These are phyloP conservation scores for Epizoanthus rinbou DNA, from an alignment of 92 coral and sea anemone species.

Conservation along the genomic window DNA sequence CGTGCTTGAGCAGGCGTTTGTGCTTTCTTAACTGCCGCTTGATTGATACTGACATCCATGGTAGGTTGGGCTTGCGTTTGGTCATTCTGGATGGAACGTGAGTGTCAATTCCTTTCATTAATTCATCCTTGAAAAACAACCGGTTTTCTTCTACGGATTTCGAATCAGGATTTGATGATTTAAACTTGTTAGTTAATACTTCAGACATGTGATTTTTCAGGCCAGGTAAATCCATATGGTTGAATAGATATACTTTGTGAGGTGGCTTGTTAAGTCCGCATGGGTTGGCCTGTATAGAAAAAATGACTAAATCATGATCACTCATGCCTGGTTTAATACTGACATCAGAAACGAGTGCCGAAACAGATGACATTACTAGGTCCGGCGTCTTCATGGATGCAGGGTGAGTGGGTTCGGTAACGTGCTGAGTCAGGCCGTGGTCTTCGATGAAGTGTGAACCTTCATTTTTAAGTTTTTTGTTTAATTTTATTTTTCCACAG, in stretches of 20 bases:
- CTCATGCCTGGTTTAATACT: slow-evolving; percentile 5
- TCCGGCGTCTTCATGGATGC: slow-evolving; percentile 2
- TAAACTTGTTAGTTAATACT: background rate
- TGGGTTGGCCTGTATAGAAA: background rate
- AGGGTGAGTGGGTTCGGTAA: background rate
- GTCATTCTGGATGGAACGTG: slow-evolving; percentile 12
- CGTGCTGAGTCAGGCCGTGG: no score
- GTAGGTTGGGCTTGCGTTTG: background rate
- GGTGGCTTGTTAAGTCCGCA: slow-evolving; percentile 5
- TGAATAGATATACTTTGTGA: slow-evolving; percentile 4
- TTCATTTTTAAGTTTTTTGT: no score
- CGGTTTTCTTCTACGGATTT: slow-evolving; percentile 27
- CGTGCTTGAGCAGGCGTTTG: slow-evolving; percentile 2
- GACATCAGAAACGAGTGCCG: background rate
- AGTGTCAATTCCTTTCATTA: slow-evolving; percentile 3
- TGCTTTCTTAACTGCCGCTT: background rate
- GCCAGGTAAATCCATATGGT: slow-evolving; percentile 10
- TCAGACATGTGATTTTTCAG: slow-evolving; percentile 26
- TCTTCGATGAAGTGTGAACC: no score
- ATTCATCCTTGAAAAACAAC: slow-evolving; percentile 5
- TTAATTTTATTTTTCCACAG: no score
- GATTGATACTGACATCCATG: background rate
- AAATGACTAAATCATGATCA: slow-evolving; percentile 9
- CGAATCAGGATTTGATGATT: slow-evolving; percentile 14
- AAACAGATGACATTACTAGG: background rate